Base-by-base conservation (phyloP, 2,888 invertebrate genomes). In the Parasteatoda lunata region DNA sequence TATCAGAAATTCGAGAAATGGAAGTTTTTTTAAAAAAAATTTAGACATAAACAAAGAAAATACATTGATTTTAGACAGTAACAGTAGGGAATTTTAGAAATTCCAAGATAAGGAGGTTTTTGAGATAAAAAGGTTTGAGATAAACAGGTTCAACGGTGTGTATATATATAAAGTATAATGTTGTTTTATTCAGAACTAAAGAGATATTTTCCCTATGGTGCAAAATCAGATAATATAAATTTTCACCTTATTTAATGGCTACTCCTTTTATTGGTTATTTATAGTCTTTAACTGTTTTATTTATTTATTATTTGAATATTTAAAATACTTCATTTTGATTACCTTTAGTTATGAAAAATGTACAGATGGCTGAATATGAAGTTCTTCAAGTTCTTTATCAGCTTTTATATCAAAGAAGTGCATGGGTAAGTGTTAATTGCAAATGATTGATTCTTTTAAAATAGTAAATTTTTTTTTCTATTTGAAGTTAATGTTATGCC, bases 331-430 rank as follows among this genome's bases (percentile, higher is more conserved):
- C 15, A n/a, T 72, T 51, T 8, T 68, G 47, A 65, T 3, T 59
- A 30, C n/a, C 69, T 76, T 13, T 49, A 86, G 85, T 86, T 86
- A 77, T 68, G 6, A 86, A 77, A 68, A 80, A 76, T 66, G 71
- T 86, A 13, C 80, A 86, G 72, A 15, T 15, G 8, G 76, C 77
- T 30, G 85, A 86, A 4, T 86, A 86, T 72, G 85, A 80, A 77
- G 77, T 72, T 71, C 66, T 86, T 48, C 85, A 86, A 77, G 76
- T 77, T 8, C 68, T 86, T 52, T 86, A 77, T 30, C 85, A 86
- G n/a, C 54, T 86, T n/a, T 70, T 86, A 15, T 86, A 86, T 64
- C 80, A 86, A 59, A 80, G 85, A 47, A 86, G 85, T 80, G 85
- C 80, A 72, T 86, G 85, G 85, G 85, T 86, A 51, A 80, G 85